These are phyloP conservation scores for Argyresthia goedartella DNA, from an alignment of 2,888 invertebrate genomes.

Conservation along the genomic window DNA sequence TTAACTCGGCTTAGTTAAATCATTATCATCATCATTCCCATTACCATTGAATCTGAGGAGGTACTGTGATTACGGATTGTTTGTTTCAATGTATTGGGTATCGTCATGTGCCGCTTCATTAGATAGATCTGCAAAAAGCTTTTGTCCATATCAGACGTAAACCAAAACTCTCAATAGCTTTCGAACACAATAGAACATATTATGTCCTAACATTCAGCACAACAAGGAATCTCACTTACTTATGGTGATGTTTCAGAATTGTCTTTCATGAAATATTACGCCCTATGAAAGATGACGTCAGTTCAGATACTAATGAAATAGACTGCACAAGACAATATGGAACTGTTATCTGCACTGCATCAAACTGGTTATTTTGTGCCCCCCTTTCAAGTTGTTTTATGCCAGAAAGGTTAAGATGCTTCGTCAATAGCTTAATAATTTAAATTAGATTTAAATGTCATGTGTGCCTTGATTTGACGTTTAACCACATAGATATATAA, in stretches of 20 bases:
- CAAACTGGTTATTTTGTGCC: neutral
- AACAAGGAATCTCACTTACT: too few relatives aligned
- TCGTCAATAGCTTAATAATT: too few relatives aligned
- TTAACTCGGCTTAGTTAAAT: conserved; percentile 1
- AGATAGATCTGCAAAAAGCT: conserved; percentile 8
- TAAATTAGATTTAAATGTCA: too few relatives aligned
- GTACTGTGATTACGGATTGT: conserved; percentile 41
- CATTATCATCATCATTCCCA: neutral
- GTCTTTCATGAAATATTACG: neutral
- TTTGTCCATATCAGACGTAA: neutral
- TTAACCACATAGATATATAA: too few relatives aligned
- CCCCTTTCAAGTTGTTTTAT: too few relatives aligned
- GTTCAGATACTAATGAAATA: neutral
- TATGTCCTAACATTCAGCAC: too few relatives aligned
- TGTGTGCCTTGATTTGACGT: too few relatives aligned
- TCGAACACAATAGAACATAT: neutral
- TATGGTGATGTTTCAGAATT: neutral
- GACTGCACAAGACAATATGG: neutral
- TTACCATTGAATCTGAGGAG: conserved; percentile 24
- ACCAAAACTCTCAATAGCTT: neutral
- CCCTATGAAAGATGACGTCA: neutral
- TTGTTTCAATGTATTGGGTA: conserved; percentile 51
- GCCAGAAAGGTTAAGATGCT: too few relatives aligned
- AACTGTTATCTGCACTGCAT: conserved; percentile 1
- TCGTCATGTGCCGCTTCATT: conserved; percentile 43